Evolutionary conservation across 2,888 invertebrate species (phyloP).

Genomic region (Spilosoma lubricipeda): DNA sequence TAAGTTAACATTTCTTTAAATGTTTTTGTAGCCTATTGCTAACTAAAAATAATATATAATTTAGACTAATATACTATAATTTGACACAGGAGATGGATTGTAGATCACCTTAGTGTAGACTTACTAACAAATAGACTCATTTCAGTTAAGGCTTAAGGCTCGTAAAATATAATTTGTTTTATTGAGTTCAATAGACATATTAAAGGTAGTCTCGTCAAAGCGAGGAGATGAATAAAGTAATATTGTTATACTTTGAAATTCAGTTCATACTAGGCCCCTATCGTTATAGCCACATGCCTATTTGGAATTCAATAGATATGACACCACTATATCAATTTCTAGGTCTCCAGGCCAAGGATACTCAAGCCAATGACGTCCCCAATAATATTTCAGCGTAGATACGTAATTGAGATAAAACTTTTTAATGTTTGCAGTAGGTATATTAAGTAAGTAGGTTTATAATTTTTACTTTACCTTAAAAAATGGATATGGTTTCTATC

Average conservation of each 20-base stretch:
- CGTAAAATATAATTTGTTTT: too few relatives aligned
- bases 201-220: too few relatives aligned
- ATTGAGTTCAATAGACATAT: too few relatives aligned
- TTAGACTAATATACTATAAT: too few relatives aligned
- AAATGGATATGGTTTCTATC: not conserved
- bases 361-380: not conserved
- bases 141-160: too few relatives aligned
- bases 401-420: not conserved
- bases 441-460: not conserved
- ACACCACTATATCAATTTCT: not conserved
- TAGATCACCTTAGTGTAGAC: too few relatives aligned
- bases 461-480: not conserved
- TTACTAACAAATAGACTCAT: too few relatives aligned
- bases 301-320: not conserved
- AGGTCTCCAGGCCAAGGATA: not conserved
- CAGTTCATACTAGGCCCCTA: not conserved
- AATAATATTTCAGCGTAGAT: not conserved
- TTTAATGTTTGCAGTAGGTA: not conserved
- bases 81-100: too few relatives aligned
- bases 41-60: too few relatives aligned
- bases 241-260: not conserved
- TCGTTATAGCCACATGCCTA: not conserved
- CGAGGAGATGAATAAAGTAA: not conserved
- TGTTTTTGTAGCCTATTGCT: too few relatives aligned
- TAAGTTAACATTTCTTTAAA: too few relatives aligned